Evolutionary conservation across 2,888 invertebrate species (phyloP).

Genomic region (Scaptodrosophila latifasciaeformis): DNA sequence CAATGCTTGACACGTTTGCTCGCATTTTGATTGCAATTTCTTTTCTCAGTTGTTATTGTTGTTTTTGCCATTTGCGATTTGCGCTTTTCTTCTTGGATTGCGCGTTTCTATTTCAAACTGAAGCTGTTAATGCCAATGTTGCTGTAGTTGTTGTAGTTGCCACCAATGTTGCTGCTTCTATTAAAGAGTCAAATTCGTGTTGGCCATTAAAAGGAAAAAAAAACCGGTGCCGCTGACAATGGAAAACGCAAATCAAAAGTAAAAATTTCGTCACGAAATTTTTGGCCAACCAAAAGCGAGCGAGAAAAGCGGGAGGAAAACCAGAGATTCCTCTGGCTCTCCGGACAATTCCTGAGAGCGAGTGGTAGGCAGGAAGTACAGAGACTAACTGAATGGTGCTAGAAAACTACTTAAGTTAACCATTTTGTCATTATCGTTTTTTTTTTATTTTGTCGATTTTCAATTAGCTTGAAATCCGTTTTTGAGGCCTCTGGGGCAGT

Average conservation of each 20-base stretch:
- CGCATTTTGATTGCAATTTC: conserved; percentile 71
- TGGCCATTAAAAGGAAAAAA: conserved; percentile 55
- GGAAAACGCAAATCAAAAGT: conserved; percentile 64
- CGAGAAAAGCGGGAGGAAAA: conserved; percentile 14
- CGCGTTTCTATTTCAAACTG: no score
- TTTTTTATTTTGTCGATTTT: conserved; percentile 45
- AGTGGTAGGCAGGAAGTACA: no score
- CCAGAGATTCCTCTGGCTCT: background rate
- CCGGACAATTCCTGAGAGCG: conserved; percentile 10
- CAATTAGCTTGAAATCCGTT: no score
- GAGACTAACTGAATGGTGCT: no score
- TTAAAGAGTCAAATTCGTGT: conserved; percentile 66
- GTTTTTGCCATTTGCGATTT: background rate
- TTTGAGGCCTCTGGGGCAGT: no score
- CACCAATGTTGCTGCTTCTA: conserved; percentile 37
- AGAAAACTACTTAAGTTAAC: no score
- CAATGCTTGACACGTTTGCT: conserved; percentile 68
- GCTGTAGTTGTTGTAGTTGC: background rate
- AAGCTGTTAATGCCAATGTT: no score
- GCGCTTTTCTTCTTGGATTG: conserved; percentile 39
- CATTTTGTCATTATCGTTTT: no score
- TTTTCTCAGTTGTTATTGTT: conserved; percentile 36
- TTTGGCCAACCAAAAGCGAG: no score
- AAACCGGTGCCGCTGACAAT: conserved; percentile 45
- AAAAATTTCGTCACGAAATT: conserved; percentile 58